Conservation (phyloP, 1,140 invertebrate species). For the Musca vetustissima region DNA sequence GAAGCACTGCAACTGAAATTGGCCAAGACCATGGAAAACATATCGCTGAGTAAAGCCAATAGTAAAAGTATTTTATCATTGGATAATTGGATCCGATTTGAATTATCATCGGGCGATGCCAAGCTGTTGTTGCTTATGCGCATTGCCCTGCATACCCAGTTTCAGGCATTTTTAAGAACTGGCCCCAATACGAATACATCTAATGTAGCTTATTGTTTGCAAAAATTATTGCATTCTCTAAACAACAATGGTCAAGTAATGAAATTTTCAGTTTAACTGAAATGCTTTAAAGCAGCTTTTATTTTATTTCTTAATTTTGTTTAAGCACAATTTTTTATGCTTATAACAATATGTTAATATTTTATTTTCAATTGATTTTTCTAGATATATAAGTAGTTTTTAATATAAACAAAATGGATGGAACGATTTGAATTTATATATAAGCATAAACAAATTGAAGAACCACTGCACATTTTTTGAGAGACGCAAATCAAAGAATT, state of each 20-base stretch:
- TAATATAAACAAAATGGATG: too few species aligned
- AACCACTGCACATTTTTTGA: too few species aligned
- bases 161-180: constrained; percentile 22
- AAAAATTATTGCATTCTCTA: constrained; percentile 26
- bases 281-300: too few species aligned
- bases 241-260: neutral
- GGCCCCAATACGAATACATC: constrained; percentile 7
- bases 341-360: too few species aligned
- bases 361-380: too few species aligned
- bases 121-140: constrained; percentile 21
- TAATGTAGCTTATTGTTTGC: constrained; percentile 18
- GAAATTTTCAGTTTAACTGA: constrained; percentile 18
- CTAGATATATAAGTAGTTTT: too few species aligned
- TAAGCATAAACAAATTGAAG: too few species aligned
- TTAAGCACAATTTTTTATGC: constrained; percentile 7
- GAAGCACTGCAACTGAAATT: constrained; percentile 16
- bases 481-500: too few species aligned
- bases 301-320: neutral
- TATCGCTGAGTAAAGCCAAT: constrained; percentile 11
- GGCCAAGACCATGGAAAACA: constrained; percentile 5
- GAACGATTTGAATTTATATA: too few species aligned
- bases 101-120: constrained; percentile 17
- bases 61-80: constrained; percentile 21
- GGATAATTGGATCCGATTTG: constrained; percentile 33
- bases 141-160: constrained; percentile 20